Evolutionary conservation across 1,140 invertebrate species (phyloP).

Genomic region (Drosophila pandora): DNA sequence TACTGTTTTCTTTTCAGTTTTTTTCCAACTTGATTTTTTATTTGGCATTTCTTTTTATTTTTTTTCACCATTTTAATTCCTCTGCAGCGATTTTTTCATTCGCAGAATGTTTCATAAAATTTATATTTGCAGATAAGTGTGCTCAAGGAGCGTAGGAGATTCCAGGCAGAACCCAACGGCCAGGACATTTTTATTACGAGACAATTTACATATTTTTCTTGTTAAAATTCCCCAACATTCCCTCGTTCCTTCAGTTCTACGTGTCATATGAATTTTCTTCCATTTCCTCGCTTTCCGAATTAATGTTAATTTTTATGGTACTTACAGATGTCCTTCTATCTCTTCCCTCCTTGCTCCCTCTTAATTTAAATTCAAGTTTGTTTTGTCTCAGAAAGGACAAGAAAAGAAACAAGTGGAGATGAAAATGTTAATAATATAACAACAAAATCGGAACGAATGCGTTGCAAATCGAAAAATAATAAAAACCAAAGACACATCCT

Average conservation of each 20-base stretch:
- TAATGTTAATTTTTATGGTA: constrained; percentile 82
- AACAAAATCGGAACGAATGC: constrained; percentile 62
- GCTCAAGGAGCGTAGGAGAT: constrained; percentile 6
- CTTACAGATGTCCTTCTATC: constrained; percentile 40
- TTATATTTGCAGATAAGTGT: constrained; percentile 74
- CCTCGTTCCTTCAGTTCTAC: constrained; percentile 1
- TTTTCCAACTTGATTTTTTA: constrained; percentile 65
- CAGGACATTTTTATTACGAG: constrained; percentile 78
- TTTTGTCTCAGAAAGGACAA: constrained; percentile 31
- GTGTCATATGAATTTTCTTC: constrained; percentile 67
- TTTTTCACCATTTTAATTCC: constrained; percentile 69
- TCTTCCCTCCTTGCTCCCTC: constrained; percentile 6
- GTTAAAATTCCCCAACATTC: constrained; percentile 69
- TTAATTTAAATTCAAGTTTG: constrained; percentile 68
- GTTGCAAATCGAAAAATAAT: constrained; percentile 77
- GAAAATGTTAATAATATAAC: constrained; percentile 72
- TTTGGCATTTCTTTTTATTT: constrained; percentile 55
- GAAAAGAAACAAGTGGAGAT: constrained; percentile 23
- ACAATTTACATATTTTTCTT: constrained; percentile 82
- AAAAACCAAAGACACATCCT: constrained; percentile 52
- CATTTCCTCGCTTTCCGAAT: constrained; percentile 55
- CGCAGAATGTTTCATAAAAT: constrained; percentile 80
- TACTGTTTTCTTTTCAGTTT: constrained; percentile 44
- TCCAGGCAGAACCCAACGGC: neutral
- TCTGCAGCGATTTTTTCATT: constrained; percentile 54